Evolutionary conservation across 2,888 invertebrate genomes (phyloP).

Genomic region (Phengaris alcon): DNA sequence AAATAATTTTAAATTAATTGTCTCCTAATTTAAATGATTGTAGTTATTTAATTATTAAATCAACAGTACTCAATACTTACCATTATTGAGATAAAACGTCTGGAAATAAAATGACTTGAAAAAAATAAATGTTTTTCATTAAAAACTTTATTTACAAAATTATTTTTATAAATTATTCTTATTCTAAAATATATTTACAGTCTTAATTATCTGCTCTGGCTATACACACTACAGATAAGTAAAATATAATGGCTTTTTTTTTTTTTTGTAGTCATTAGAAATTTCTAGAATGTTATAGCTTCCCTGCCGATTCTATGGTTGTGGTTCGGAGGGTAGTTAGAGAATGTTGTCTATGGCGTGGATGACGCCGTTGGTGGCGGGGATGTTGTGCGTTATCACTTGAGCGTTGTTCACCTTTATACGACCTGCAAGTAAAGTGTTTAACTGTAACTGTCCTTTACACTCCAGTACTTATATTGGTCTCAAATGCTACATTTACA

Average conservation of each 20-base stretch:
- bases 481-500: too few species aligned
- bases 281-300: constrained; percentile 4
- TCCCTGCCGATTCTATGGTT: neutral
- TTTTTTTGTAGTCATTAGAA: constrained; percentile 5
- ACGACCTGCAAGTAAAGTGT: constrained; percentile 80
- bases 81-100: neutral
- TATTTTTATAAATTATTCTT: constrained; percentile 69
- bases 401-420: constrained; percentile 91
- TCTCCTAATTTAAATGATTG: too few species aligned
- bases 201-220: constrained; percentile 50
- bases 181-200: constrained; percentile 72
- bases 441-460: constrained; percentile 10
- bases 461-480: too few species aligned
- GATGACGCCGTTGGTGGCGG: constrained; percentile 92
- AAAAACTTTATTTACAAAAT: constrained; percentile 72
- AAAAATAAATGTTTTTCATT: constrained; percentile 31
- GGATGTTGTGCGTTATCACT: constrained; percentile 90
- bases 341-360: constrained; percentile 86
- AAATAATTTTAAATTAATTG: too few species aligned
- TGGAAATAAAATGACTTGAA: constrained; percentile 30
- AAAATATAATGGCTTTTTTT: constrained; percentile 8
- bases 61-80: neutral
- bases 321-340: constrained; percentile 47
- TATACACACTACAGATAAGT: constrained; percentile 20
- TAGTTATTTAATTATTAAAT: too few species aligned